phyloP scores from a whole-genome alignment of 2,888 invertebrate species.

The Brachyptera risi region DNA sequence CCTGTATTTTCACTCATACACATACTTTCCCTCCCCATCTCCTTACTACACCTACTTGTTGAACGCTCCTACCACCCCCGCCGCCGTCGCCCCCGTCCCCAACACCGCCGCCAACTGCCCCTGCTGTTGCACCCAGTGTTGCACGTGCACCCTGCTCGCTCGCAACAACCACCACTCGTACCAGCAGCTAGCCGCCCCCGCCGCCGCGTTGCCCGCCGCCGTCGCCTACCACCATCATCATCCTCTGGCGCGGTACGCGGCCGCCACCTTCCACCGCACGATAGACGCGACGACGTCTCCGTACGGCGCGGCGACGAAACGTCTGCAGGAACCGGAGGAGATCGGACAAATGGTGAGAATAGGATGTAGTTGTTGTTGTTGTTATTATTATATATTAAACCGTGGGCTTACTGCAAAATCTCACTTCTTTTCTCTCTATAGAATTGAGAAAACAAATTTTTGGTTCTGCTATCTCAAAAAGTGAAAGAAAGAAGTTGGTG shows the following conservation, averaged over 20 bases:
- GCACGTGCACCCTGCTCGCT: constrained; percentile 27
- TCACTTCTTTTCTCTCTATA: too few relatives aligned
- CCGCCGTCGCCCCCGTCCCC: constrained; percentile 22
- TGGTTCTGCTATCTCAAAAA: too few relatives aligned
- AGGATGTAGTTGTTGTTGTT: too few relatives aligned
- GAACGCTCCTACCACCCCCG: constrained; percentile 22
- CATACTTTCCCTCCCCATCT: constrained; percentile 28
- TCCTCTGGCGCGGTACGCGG: constrained; percentile 16
- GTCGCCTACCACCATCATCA: constrained; percentile 12
- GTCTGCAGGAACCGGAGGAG: constrained; percentile 27
- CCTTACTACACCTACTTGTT: neutral
- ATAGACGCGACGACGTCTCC: constrained; percentile 23
- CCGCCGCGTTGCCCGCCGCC: neutral
- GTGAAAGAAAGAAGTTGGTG: too few relatives aligned
- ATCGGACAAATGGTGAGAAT: constrained; percentile 30
- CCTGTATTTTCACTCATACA: constrained; percentile 33
- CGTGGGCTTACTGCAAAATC: too few relatives aligned
- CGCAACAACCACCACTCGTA: constrained; percentile 20
- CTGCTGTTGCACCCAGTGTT: constrained; percentile 29
- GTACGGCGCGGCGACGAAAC: constrained; percentile 23
- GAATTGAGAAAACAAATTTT: too few relatives aligned
- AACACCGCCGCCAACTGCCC: constrained; percentile 24
- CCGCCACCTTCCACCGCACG: constrained; percentile 11
- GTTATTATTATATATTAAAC: too few relatives aligned
- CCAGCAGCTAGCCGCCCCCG: constrained; percentile 1